Percentiles rank a stretch among this genome's conserved stretches.
These are phyloP conservation scores for Oscheius sp. DNA, from an alignment of 2,888 invertebrate species.

Conservation along the genomic window DNA sequence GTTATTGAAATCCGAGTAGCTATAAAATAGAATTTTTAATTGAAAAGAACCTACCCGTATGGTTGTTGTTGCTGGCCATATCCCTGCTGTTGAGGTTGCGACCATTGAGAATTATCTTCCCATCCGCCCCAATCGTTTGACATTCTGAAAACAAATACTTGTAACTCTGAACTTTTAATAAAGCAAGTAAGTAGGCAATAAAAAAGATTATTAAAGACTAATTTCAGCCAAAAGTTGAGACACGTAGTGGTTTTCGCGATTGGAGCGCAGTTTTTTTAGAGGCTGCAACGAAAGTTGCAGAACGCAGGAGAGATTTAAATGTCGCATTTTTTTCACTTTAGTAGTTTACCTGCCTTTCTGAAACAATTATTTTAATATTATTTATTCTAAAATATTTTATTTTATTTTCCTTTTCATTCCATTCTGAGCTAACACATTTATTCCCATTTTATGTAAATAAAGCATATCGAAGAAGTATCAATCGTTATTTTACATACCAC, in stretches of 20 bases:
- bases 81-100: constrained; percentile 6
- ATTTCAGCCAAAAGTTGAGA: not conserved
- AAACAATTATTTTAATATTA: not conserved
- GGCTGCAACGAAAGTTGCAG: not conserved
- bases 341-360: not conserved
- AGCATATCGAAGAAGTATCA: no score
- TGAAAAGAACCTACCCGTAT: constrained; percentile 28
- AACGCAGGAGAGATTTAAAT: not conserved
- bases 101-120: constrained; percentile 46
- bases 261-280: not conserved
- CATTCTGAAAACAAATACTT: constrained; percentile 36
- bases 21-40: not conserved
- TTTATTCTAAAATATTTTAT: not conserved
- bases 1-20: constrained; percentile 3
- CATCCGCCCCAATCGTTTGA: constrained; percentile 58
- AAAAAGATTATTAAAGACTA: not conserved
- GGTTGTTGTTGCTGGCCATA: constrained; percentile 14
- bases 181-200: no score
- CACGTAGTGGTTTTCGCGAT: not conserved
- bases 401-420: no score
- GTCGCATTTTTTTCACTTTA: not conserved
- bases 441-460: no score
- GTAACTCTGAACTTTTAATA: no score
- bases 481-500: no score
- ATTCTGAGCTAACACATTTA: no score